phyloP scores from a whole-genome alignment of 2,797 vertebrate genomes.

The Danionella dracula region DNA sequence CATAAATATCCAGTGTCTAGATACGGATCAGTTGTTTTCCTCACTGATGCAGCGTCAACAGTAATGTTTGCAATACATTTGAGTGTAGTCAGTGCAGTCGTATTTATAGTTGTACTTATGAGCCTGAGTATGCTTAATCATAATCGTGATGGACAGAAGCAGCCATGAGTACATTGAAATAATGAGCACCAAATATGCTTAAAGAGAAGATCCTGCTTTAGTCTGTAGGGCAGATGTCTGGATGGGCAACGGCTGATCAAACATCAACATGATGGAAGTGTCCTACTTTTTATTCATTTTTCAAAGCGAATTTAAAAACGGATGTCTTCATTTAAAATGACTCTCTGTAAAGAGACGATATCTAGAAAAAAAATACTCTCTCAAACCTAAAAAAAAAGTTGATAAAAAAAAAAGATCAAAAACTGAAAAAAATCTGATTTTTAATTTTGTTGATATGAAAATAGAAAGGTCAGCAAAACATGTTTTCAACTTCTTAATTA shows the following conservation, averaged over 20 bases:
- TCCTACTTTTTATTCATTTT: conserved; percentile 67
- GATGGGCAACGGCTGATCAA: conserved; percentile 15
- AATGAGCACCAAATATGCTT: conserved; percentile 6
- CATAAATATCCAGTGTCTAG: conserved; percentile 3
- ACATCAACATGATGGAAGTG: conserved; percentile 65
- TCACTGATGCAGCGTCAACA: conserved; percentile 4
- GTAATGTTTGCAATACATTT: conserved; percentile 2
- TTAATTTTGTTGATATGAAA: no score
- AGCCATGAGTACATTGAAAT: conserved; percentile 21
- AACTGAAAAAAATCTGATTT: no score
- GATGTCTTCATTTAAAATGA: background rate
- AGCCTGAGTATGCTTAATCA: conserved; percentile 7
- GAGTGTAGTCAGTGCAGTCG: background rate
- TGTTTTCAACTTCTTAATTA: no score
- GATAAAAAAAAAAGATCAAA: no score
- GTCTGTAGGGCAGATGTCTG: conserved; percentile 16
- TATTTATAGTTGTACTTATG: background rate
- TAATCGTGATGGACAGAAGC: conserved; percentile 42
- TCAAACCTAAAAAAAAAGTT: no score
- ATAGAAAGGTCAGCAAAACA: no score
- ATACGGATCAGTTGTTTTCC: conserved; percentile 1
- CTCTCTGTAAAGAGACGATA: background rate
- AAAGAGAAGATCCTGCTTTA: background rate
- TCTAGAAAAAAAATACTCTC: no score
- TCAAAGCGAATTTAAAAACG: background rate